Percentiles rank a stretch among this genome's conserved stretches.
phyloP scores from a whole-genome alignment of 1,140 invertebrate genomes.

The Paraescarpia echinospica region DNA sequence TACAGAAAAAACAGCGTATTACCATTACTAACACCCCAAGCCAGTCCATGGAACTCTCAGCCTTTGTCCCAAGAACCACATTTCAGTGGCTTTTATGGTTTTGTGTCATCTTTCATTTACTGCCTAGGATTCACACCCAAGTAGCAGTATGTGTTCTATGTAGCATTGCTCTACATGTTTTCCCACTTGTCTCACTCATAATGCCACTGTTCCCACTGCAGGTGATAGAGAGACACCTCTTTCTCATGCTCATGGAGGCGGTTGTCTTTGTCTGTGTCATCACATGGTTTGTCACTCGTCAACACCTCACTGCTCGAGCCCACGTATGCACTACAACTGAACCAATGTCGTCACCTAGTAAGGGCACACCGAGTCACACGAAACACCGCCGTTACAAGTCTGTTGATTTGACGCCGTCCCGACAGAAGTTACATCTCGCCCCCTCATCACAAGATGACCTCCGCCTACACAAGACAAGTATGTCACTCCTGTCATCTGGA shows the following conservation, averaged over 20 bases:
- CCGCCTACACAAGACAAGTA: neutral
- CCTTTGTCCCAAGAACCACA: no score
- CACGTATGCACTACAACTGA: neutral
- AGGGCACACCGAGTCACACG: neutral
- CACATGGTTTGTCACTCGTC: neutral
- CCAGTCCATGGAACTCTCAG: no score
- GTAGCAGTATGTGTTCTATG: no score
- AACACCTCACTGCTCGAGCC: neutral
- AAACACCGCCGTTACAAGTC: neutral
- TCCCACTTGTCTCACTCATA: no score
- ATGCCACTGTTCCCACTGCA: neutral
- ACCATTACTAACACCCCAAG: no score
- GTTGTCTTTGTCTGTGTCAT: neutral
- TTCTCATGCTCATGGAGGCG: slow-evolving; percentile 2
- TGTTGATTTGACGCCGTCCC: neutral
- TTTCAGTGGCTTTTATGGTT: no score
- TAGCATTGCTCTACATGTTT: no score
- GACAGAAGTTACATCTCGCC: neutral
- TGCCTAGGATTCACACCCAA: no score
- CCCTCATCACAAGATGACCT: neutral
- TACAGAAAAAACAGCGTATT: no score
- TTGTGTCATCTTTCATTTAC: no score
- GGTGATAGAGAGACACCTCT: slow-evolving; percentile 9
- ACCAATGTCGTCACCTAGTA: neutral
- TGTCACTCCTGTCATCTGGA: neutral